Evolutionary conservation across 2,113 vertebrate genomes (phyloP).

Genomic region (Camelus dromedarius): DNA sequence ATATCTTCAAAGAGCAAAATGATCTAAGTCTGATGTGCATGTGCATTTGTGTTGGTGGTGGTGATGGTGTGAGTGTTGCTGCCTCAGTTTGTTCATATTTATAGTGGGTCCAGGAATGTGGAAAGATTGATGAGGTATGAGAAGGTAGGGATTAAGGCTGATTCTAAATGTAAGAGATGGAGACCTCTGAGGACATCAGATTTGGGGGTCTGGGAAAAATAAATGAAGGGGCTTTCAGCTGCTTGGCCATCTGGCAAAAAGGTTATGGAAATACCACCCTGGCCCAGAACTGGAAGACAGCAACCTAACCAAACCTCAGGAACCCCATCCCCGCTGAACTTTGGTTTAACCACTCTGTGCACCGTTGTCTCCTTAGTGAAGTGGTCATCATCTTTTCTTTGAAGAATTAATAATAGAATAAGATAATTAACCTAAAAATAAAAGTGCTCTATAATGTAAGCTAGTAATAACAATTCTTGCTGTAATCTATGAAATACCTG

Average conservation of each 20-base stretch:
- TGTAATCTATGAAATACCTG: not conserved
- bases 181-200: not conserved
- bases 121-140: not conserved
- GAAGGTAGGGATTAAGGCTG: not conserved
- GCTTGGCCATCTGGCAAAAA: not conserved
- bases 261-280: not conserved
- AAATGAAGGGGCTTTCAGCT: not conserved
- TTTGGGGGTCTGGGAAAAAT: too few relatives aligned
- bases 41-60: not conserved
- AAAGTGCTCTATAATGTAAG: not conserved
- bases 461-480: not conserved
- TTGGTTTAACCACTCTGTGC: not conserved
- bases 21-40: rapidly evolving
- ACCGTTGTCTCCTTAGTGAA: not conserved
- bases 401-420: not conserved
- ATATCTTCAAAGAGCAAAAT: not conserved
- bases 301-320: not conserved
- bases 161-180: not conserved
- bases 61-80: not conserved
- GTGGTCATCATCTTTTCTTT: not conserved
- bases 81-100: not conserved
- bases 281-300: not conserved
- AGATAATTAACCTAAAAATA: not conserved
- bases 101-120: not conserved
- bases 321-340: not conserved